A percentile compares a stretch with the other conserved stretches of the same genome.
Evolutionary conservation across 2,113 vertebrate species (phyloP).

Genomic region (Podarcis cretensis): DNA sequence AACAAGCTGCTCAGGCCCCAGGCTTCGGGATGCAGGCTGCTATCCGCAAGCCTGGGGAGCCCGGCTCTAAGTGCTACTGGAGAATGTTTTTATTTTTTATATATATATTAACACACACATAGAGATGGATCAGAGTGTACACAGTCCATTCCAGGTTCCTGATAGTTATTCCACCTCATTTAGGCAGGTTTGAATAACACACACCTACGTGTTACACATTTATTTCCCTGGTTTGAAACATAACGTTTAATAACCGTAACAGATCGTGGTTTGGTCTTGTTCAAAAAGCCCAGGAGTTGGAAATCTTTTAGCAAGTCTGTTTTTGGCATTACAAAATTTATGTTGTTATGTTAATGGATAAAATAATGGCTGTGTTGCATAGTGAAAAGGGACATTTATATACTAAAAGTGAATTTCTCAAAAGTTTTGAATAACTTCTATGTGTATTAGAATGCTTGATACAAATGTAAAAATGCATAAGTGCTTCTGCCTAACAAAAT

Average conservation of each 20-base stretch:
- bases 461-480: background rate
- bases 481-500: no score
- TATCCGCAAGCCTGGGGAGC: no score
- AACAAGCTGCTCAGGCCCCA: no score
- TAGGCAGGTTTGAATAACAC: no score
- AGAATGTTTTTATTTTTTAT: no score
- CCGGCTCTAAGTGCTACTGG: no score
- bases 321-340: background rate
- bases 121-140: background rate
- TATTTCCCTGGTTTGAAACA: background rate
- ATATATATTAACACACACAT: background rate
- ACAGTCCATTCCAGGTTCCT: background rate
- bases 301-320: background rate
- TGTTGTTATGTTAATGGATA: background rate
- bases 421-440: background rate
- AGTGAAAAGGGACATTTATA: background rate
- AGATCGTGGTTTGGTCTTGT: background rate
- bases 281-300: background rate
- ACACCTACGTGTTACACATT: background rate
- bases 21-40: no score
- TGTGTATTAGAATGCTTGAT: background rate
- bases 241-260: no score
- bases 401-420: background rate
- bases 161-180: background rate
- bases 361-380: background rate